Evolutionary conservation across 2,888 invertebrate species (phyloP), one percentile per base, ranked within the genome.

Genomic region (Hartigia nigra): DNA sequence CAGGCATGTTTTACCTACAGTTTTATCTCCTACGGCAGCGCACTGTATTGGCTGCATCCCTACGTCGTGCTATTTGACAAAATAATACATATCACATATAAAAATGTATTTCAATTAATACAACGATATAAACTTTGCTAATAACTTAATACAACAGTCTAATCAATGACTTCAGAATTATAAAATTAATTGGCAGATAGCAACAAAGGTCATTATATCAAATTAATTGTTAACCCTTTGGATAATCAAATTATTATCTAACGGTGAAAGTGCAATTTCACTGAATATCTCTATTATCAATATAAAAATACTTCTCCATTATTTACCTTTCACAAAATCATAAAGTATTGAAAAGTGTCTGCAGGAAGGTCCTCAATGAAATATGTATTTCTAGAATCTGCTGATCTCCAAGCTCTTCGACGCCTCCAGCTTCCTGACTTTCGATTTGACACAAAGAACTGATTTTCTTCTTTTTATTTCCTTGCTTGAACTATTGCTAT

Each of bases 21-120:
- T 98, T 90, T 98, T 98, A 92, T 98, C 98, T 35, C 98, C 98
- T 82, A 98, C 98, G 84, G 98, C 98, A 85, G 98, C 98, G 94
- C 98, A 98, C 93, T 98, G 98, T 92, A 98, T 98, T 86, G 98
- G 98, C 94, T 98, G 98, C 98, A 98, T 98, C 86, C 84, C 86
- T 74, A 55, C 74, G 72, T 69, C 77, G 37, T 70, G 70, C 77
- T 79, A 75, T 70, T 77, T 81, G 78, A 74, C 36, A 77, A 76
- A 69, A 80, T 12, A 74, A 72, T 34, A 55, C 55, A 55, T 55
- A 23, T 55, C 55, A 9, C 23, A 23, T 23, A 55, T 23, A 1
- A 23, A 55, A 55, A 55, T 23, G 0, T 23, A 23, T 1, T 55
- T 55, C 23, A 23, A 55, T 55, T 55, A 23, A 9, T 0, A 9